A percentile compares a stretch with the other conserved stretches of the same genome.
These are phyloP conservation scores for Phylloscopus trochiloides DNA, from an alignment of 2,113 vertebrate species.

Conservation along the genomic window DNA sequence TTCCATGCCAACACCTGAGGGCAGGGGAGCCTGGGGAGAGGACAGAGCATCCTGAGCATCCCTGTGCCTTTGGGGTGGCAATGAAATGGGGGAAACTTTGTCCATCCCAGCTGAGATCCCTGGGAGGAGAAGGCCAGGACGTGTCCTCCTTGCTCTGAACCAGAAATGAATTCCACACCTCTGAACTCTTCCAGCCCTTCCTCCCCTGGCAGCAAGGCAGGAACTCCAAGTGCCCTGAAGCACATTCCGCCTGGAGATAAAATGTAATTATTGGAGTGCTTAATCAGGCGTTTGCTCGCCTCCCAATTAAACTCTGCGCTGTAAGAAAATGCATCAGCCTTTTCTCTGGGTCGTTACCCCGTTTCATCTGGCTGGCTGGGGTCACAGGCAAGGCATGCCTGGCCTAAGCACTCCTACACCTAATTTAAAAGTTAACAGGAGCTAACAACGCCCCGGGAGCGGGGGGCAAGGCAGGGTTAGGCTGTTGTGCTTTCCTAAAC, in stretches of 20 bases:
- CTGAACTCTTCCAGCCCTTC: not conserved
- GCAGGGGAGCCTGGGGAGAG: not conserved
- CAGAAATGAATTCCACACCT: fast-evolving
- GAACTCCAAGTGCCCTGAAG: not conserved
- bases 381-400: not conserved
- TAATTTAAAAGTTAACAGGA: not conserved
- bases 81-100: not conserved
- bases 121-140: not conserved
- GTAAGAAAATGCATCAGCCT: not conserved
- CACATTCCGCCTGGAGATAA: not conserved
- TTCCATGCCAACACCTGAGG: not conserved
- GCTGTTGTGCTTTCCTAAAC: not conserved
- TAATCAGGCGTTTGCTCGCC: constrained; percentile 9
- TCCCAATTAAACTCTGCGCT: not conserved
- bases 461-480: not conserved
- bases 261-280: not conserved
- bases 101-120: not conserved
- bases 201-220: not conserved
- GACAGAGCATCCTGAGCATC: not conserved
- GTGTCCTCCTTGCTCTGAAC: fast-evolving
- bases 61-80: not conserved
- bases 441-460: not conserved
- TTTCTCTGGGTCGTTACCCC: not conserved
- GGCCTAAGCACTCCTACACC: not conserved
- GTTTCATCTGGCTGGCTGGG: not conserved